phyloP scores from a whole-genome alignment of 2,888 invertebrate species.

The Heliconius ismenius region DNA sequence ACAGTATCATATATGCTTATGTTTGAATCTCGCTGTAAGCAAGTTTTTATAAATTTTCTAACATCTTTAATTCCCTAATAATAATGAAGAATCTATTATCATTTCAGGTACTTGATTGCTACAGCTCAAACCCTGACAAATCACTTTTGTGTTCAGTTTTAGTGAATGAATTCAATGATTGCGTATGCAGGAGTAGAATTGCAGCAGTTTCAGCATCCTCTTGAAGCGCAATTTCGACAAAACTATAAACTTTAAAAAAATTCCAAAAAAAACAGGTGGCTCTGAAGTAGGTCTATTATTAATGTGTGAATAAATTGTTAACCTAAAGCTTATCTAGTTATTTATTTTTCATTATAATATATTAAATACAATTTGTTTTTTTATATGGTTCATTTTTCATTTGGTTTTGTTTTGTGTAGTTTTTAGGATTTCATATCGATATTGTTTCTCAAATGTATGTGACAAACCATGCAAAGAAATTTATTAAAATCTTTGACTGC shows the following conservation, averaged over 20 bases:
- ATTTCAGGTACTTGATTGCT: constrained; percentile 75
- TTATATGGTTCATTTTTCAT: background rate
- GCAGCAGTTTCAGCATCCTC: constrained; percentile 70
- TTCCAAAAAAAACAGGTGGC: constrained; percentile 50
- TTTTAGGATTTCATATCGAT: no score
- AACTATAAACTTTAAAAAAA: constrained; percentile 33
- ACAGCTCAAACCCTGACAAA: constrained; percentile 71
- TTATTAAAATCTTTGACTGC: background rate
- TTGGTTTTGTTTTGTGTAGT: background rate
- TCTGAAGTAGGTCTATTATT: constrained; percentile 70
- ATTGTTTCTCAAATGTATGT: no score
- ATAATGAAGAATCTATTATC: background rate
- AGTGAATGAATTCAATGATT: constrained; percentile 79
- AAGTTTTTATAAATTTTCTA: background rate
- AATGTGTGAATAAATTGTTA: constrained; percentile 79
- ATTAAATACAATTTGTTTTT: constrained; percentile 7
- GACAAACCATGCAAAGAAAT: no score
- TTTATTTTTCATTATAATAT: constrained; percentile 31
- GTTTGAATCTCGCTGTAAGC: background rate
- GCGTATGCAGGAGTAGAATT: constrained; percentile 76
- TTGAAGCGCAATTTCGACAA: constrained; percentile 51
- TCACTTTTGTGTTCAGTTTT: constrained; percentile 74
- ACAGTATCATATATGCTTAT: background rate
- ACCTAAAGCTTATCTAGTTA: constrained; percentile 55
- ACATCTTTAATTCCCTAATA: background rate